Evolutionary conservation across 1,140 invertebrate species (phyloP), one percentile per base, ranked within the genome.

Genomic region (Heliconius hermathena): DNA sequence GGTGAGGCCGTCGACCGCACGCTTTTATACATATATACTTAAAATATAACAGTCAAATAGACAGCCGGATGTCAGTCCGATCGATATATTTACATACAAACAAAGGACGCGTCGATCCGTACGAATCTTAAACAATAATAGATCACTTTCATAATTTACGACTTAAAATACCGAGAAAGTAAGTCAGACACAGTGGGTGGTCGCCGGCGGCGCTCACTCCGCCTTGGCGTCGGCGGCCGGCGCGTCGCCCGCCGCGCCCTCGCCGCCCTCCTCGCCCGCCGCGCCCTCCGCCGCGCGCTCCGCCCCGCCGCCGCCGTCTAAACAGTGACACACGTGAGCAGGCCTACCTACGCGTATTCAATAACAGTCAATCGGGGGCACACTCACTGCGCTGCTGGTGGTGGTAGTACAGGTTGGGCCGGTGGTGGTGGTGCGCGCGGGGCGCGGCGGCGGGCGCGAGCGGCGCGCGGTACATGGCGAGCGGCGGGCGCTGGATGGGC

Each of bases 71-170:
- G 83, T 91, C 90, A 87, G 88, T 90, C 88, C 89, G 87, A 89
- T 89, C 85, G 85, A 90, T 88, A 88, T 92, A 92, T 93, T 92
- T 94, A 94, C 90, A 93, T 90, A 90, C 88, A 90, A 88, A 81
- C 87, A 90, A 90, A 88, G 84, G 87, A 88, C 86, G 82, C 60
- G 49, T 80, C 83, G 82, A 83, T 83, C 84, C 84, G 85, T 87
- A 85, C 82, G 81, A 88, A 86, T 86, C 87, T 88, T 90, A 88
- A 89, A 89, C 88, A 87, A 89, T 87, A 85, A 88, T 91, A 91
- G 87, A 90, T 92, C 90, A 93, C 91, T 93, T 94, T 84, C 87
- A 91, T 91, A 94, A 94, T 94, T 94, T 92, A 94, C 87, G 90
- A 91, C 90, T 90, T 91, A 91, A 88, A 89, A 90, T 92, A 94